These are phyloP conservation scores for Tetheella fluctuosa DNA, from an alignment of 2,888 invertebrate genomes.

Conservation along the genomic window DNA sequence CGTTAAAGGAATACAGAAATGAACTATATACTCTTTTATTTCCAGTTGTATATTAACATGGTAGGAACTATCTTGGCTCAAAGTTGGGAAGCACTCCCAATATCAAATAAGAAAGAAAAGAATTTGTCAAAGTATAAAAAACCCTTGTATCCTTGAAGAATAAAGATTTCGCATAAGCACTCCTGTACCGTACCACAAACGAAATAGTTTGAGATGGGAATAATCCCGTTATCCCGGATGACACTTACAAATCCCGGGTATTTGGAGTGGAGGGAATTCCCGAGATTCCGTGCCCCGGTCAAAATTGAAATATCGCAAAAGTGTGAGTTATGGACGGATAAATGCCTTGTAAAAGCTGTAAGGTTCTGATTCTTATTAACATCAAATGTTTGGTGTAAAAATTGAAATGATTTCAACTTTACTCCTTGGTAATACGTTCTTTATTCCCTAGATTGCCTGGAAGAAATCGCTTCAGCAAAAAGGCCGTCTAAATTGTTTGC, in stretches of 20 bases:
- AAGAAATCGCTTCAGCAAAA: too few relatives aligned
- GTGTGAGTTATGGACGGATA: neutral
- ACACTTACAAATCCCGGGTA: conserved; percentile 9
- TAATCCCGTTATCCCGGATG: conserved; percentile 12
- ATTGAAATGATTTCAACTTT: neutral
- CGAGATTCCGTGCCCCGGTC: neutral
- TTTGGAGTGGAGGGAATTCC: neutral
- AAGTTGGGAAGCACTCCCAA: neutral
- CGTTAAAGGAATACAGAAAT: too few relatives aligned
- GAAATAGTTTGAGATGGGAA: conserved; percentile 14
- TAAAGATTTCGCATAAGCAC: conserved; percentile 6
- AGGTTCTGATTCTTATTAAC: neutral
- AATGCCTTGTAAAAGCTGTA: neutral
- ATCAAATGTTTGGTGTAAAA: neutral
- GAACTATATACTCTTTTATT: too few relatives aligned
- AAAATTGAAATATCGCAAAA: conserved; percentile 10
- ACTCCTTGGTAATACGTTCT: neutral
- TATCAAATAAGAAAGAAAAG: neutral
- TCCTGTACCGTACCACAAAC: conserved; percentile 7
- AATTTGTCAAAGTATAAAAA: neutral
- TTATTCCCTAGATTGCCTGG: too few relatives aligned
- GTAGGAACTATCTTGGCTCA: neutral
- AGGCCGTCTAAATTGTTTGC: too few relatives aligned
- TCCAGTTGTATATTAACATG: too few relatives aligned
- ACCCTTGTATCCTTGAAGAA: neutral